These are phyloP conservation scores for Alces alces DNA, from an alignment of 2,113 vertebrate genomes.

Conservation along the genomic window DNA sequence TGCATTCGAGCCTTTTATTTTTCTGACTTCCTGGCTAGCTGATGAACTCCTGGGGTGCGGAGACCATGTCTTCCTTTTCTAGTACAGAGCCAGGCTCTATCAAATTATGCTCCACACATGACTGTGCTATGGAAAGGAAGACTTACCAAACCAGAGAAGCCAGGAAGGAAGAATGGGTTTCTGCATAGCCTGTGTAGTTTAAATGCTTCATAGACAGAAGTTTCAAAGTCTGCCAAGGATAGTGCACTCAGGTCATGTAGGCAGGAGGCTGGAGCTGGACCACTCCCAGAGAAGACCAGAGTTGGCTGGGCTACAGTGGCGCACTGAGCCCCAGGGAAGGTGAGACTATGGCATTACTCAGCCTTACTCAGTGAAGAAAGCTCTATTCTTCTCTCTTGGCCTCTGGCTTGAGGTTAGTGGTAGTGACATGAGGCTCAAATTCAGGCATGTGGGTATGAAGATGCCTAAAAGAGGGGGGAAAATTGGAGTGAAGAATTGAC, in stretches of 20 bases:
- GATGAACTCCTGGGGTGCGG: background rate
- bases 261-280: background rate
- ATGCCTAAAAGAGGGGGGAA: background rate
- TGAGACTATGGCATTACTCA: conserved; percentile 32
- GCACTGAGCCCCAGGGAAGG: background rate
- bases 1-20: background rate
- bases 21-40: background rate
- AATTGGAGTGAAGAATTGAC: background rate
- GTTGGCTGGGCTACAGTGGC: background rate
- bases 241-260: background rate
- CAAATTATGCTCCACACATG: background rate
- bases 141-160: background rate
- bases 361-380: conserved; percentile 42
- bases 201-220: background rate
- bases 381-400: conserved; percentile 16
- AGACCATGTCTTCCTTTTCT: background rate
- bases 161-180: background rate
- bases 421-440: background rate
- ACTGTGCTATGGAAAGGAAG: background rate
- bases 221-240: background rate
- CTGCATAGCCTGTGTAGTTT: background rate
- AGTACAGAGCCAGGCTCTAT: background rate
- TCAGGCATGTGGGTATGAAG: background rate
- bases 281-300: background rate
- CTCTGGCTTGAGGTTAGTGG: conserved; percentile 32